phyloP scores from a whole-genome alignment of 2,113 vertebrate genomes.

The Meriones unguiculatus region DNA sequence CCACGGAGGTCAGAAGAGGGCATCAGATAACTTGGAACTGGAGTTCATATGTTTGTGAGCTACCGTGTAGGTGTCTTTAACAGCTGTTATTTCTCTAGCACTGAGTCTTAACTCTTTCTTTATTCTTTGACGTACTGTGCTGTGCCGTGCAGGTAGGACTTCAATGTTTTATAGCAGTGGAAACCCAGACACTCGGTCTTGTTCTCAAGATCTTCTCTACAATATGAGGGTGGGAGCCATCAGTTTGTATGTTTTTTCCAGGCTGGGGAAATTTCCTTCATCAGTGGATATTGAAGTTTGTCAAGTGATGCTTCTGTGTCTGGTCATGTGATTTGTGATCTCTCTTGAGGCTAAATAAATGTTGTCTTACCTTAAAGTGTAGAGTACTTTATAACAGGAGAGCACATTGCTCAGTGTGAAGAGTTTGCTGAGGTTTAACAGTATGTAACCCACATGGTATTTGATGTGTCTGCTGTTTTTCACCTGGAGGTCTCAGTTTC shows the following conservation, averaged over 20 bases:
- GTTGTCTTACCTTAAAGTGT: neutral
- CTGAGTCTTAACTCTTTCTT: neutral
- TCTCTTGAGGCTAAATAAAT: neutral
- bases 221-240: neutral
- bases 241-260: neutral
- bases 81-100: neutral
- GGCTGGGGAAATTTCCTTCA: neutral
- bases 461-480: neutral
- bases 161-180: neutral
- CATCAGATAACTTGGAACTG: neutral
- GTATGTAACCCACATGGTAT: accelerated
- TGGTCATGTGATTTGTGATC: neutral
- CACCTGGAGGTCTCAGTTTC: neutral
- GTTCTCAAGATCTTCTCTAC: neutral
- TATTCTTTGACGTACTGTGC: neutral
- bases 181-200: neutral
- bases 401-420: neutral
- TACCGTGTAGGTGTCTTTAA: neutral
- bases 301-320: neutral
- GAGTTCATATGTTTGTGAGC: neutral
- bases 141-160: neutral
- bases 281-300: neutral
- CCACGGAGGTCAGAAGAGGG: neutral
- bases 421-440: neutral
- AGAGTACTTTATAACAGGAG: neutral